These are phyloP conservation scores for Elysia crispata DNA, from an alignment of 2,888 invertebrate species.

Conservation along the genomic window DNA sequence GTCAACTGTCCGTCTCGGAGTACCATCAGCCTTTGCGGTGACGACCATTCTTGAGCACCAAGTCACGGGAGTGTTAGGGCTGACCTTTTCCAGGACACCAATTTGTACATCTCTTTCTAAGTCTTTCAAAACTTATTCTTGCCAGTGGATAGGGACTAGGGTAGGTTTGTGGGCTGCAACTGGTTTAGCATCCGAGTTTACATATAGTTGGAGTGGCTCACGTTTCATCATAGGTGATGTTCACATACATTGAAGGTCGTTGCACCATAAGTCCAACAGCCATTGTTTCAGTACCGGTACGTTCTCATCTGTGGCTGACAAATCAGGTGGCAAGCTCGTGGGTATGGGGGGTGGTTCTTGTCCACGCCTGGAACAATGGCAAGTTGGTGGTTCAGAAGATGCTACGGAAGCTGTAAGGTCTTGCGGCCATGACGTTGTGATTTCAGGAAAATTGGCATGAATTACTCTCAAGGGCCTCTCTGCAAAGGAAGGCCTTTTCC, in stretches of 20 bases:
- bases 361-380: neutral
- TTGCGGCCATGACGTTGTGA: neutral
- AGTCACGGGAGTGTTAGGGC: neutral
- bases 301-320: too few relatives aligned
- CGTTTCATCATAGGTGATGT: conserved; percentile 42
- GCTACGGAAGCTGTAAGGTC: neutral
- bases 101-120: conserved; percentile 26
- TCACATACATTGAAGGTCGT: neutral
- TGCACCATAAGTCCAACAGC: neutral
- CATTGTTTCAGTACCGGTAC: neutral
- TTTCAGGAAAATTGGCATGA: neutral
- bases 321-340: too few relatives aligned
- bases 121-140: neutral
- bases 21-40: neutral
- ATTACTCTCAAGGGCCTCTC: too few relatives aligned
- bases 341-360: conserved; percentile 19
- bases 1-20: neutral
- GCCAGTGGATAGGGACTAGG: neutral
- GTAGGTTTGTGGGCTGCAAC: conserved; percentile 44
- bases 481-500: too few relatives aligned
- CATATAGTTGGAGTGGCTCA: conserved; percentile 22
- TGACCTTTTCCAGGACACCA: conserved; percentile 49
- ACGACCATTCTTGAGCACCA: neutral
- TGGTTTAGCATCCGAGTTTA: neutral
- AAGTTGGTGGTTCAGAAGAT: too few relatives aligned